phyloP scores from a whole-genome alignment of 1,140 invertebrate species.

The Arion vulgaris region DNA sequence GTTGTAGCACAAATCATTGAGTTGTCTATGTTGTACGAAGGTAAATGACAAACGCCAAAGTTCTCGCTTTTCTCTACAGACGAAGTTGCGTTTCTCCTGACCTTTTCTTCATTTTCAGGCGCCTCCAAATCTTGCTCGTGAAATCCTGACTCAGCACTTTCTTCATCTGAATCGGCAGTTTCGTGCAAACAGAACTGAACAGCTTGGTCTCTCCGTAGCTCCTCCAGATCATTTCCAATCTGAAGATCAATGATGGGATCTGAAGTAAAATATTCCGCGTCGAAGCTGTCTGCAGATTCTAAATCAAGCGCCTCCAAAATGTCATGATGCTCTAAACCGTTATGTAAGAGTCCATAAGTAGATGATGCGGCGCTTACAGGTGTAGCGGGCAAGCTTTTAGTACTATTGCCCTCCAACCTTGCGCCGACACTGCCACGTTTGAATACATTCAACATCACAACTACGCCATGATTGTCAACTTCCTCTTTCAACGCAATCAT shows the following conservation, averaged over 20 bases:
- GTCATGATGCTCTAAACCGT: slow-evolving; percentile 28
- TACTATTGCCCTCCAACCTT: not conserved
- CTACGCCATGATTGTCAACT: not conserved
- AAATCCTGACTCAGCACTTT: slow-evolving; percentile 69
- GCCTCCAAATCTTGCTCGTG: slow-evolving; percentile 48
- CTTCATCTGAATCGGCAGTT: slow-evolving; percentile 62
- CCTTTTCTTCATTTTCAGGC: slow-evolving; percentile 37
- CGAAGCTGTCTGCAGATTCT: not conserved
- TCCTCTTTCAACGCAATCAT: slow-evolving; percentile 42
- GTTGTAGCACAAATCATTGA: not conserved
- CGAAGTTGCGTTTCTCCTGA: not conserved
- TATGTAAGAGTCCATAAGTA: slow-evolving; percentile 22
- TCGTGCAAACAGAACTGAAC: slow-evolving; percentile 62
- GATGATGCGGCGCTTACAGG: slow-evolving; percentile 16
- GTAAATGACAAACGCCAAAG: not conserved
- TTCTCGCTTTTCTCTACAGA: not conserved
- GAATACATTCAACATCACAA: not conserved
- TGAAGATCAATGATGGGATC: slow-evolving; percentile 63
- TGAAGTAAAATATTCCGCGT: slow-evolving; percentile 35
- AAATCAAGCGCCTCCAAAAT: slow-evolving; percentile 26
- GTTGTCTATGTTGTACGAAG: not conserved
- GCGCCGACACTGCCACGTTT: not conserved
- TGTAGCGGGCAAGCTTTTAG: not conserved
- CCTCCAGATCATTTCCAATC: slow-evolving; percentile 67
- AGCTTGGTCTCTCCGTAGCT: slow-evolving; percentile 59